Evolutionary conservation across 1,140 invertebrate genomes (phyloP).

Genomic region (Spodoptera frugiperda): DNA sequence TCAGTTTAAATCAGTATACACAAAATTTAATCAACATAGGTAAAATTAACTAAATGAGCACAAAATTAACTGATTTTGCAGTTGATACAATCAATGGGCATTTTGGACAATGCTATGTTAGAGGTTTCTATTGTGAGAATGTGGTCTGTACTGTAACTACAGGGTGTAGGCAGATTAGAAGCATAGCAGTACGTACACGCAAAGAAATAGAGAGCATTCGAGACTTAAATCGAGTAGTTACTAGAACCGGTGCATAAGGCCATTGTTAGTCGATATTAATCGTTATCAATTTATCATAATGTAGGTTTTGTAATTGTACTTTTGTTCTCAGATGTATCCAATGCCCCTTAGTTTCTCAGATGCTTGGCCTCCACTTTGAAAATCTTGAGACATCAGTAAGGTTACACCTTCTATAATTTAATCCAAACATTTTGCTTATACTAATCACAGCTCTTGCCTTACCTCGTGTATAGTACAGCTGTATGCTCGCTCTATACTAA

Average conservation of each 20-base stretch:
- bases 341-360: not conserved
- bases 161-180: not conserved
- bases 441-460: constrained; percentile 52
- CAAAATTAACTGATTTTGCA: too few relatives aligned
- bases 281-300: not conserved
- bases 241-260: not conserved
- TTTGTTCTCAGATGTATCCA: not conserved
- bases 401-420: constrained; percentile 27
- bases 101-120: too few relatives aligned
- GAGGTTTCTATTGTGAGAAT: too few relatives aligned
- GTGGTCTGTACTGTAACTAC: too few relatives aligned
- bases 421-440: constrained; percentile 37
- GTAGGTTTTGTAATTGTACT: not conserved
- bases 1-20: too few relatives aligned
- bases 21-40: too few relatives aligned
- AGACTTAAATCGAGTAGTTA: not conserved
- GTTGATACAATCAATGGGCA: too few relatives aligned
- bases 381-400: not conserved
- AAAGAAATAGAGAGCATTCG: constrained; percentile 3
- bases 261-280: not conserved
- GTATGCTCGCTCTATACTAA: constrained; percentile 6
- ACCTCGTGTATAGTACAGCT: constrained; percentile 31
- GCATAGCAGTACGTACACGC: not conserved
- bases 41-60: too few relatives aligned
- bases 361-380: not conserved